Evolutionary conservation across 35 echinoderm and acorn worm genomes (phyloP).

Genomic region (Acanthaster planci): DNA sequence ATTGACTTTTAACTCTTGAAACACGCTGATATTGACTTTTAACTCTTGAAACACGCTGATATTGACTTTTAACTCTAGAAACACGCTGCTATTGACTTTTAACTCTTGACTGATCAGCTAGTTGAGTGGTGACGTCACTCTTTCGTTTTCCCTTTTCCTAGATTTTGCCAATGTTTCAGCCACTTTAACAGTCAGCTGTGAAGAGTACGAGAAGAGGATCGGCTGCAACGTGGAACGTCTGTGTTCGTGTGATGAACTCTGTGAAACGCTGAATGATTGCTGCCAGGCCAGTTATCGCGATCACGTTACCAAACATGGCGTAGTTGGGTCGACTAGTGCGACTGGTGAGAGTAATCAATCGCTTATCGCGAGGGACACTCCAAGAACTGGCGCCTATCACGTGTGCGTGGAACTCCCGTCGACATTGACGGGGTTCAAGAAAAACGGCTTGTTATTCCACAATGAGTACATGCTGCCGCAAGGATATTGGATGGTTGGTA

Average conservation of each 20-base stretch:
- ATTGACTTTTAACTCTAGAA: no score
- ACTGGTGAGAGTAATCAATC: no score
- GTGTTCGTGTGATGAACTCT: neutral
- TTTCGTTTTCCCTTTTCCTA: no score
- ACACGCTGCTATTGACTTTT: no score
- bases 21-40: no score
- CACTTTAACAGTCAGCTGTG: neutral
- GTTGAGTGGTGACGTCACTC: no score
- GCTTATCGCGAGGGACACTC: neutral
- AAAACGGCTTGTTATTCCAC: neutral
- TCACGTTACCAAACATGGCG: neutral
- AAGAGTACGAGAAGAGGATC: neutral
- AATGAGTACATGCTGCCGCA: neutral
- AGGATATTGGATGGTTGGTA: neutral
- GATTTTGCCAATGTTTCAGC: neutral
- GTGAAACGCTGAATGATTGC: neutral
- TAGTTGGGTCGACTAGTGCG: no score
- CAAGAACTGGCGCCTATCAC: neutral
- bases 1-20: no score
- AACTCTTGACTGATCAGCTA: no score
- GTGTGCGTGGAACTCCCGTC: neutral
- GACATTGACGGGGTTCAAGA: neutral
- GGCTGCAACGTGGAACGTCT: neutral
- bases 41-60: no score
- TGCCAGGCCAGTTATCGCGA: neutral